Evolutionary conservation across 1,140 invertebrate species (phyloP).

Genomic region (Cydia fagiglandana): DNA sequence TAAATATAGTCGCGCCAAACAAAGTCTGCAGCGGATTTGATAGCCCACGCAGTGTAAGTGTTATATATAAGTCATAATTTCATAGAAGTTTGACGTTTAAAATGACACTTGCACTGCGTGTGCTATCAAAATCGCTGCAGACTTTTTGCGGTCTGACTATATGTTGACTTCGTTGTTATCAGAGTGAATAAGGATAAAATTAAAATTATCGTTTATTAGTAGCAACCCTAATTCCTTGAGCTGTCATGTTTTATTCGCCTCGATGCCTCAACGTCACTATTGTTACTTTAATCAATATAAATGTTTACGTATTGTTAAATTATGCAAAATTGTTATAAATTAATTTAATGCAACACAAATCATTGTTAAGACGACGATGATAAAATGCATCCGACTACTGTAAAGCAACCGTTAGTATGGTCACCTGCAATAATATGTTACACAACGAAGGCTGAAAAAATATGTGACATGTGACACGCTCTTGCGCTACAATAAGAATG

Average conservation of each 20-base stretch:
- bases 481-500: too few relatives aligned
- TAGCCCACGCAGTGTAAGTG: too few relatives aligned
- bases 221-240: neutral
- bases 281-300: constrained; percentile 18
- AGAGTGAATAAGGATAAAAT: neutral
- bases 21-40: too few relatives aligned
- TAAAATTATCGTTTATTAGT: neutral
- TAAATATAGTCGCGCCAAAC: too few relatives aligned
- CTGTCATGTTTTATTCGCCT: constrained; percentile 2
- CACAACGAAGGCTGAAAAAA: too few relatives aligned
- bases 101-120: too few relatives aligned
- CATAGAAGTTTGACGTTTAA: too few relatives aligned
- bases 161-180: neutral
- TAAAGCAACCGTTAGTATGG: neutral
- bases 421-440: too few relatives aligned
- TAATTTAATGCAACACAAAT: neutral
- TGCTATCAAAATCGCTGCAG: too few relatives aligned
- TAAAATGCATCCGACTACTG: neutral
- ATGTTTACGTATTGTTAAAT: neutral
- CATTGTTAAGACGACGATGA: neutral
- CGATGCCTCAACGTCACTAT: constrained; percentile 15
- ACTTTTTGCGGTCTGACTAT: too few relatives aligned
- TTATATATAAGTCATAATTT: too few relatives aligned
- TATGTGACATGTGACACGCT: too few relatives aligned
- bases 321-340: neutral